Evolutionary conservation across 1,140 invertebrate genomes (phyloP), one percentile per base, ranked within the genome.

Genomic region (Eurosta solidaginis): DNA sequence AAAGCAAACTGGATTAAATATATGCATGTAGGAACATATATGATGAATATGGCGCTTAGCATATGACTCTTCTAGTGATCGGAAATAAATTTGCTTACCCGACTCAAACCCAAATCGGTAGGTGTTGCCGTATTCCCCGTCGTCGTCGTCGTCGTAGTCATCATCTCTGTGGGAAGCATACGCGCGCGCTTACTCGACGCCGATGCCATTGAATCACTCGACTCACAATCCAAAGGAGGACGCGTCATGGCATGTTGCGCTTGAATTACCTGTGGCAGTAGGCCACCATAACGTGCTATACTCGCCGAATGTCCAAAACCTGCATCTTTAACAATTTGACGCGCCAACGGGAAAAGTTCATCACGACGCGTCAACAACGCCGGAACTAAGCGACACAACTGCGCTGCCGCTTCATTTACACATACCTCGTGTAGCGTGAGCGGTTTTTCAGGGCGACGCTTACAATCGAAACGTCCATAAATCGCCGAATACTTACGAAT

Each of bases 341-440:
- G 90, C 0, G 98, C 97, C 75, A 99, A 89, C 3, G 97, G 96
- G 87, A 99, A 99, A 36, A 99, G 91, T 88, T 98, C 97, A 86
- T 99, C 97, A 42, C 97, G 89, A 45, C 97, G 90, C 2, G 97
- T 98, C 47, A 99, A 89, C 44, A 99, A 89, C 3, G 95, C 94
- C 1, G 97, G 96, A 78, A 96, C 92, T 85, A 95, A 93, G 84
- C 94, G 91, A 86, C 97, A 98, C 77, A 99, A 93, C 88, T 99
- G 97, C 1, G 97, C 97, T 0, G 97, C 96, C 0, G 97, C 97
- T 88, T 99, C 98, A 89, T 99, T 99, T 10, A 99, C 97, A 50
- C 85, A 88, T 81, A 95, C 96, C 91, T 99, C 97, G 88, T 99
- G 97, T 73, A 98, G 89, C 1, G 97, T 98, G 68, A 99, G 90